Evolutionary conservation across 37 sponge, comb jelly and placozoan species (phyloP), one percentile per base, ranked within the genome.

Genomic region (Hexactinellida sp.): DNA sequence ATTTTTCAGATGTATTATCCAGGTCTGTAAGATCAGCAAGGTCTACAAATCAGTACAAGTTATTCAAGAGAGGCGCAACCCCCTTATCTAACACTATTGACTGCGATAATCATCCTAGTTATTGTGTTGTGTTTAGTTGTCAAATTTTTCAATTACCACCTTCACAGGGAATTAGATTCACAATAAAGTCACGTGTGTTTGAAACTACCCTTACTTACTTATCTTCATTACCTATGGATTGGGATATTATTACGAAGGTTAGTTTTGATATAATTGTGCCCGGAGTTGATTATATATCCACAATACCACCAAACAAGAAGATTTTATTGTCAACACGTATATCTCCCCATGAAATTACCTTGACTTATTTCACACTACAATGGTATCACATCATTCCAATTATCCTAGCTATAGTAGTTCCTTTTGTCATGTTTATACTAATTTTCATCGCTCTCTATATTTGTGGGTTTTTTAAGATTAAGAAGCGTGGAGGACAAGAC

Each of bases 371-470:
- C 30, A 1, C 3, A 7, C 76, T 63, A 63, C 76, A 63, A 63
- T 63, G 76, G 76, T 63, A 63, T n/a, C 76, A 63, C 76, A 63
- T 63, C 5, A 63, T 63, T n/a, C 76, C 76, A 7, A 63, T 63
- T n/a, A 63, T 63, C 25, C 76, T 63, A 63, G 25, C 76, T 32
- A 23, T 63, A 3, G 5, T 28, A 63, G 34, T 63, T 25, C 76
- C 76, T 7, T 63, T 63, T n/a, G 76, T 63, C 5, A 3, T 63
- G 5, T 63, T 63, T n/a, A 63, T 63, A 25, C 1, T 63, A 21
- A 63, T 63, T 28, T 25, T 63, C 13, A 63, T 63, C 21, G 30
- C 30, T n/a, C 76, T 63, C 25, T 63, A 63, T n/a, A 7, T 63
- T 23, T 63, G 76, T n/a, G 76, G 76, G 32, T 63, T 63, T 63